These are phyloP conservation scores for Ochropleura plecta DNA, from an alignment of 2,888 invertebrate genomes.

Conservation along the genomic window DNA sequence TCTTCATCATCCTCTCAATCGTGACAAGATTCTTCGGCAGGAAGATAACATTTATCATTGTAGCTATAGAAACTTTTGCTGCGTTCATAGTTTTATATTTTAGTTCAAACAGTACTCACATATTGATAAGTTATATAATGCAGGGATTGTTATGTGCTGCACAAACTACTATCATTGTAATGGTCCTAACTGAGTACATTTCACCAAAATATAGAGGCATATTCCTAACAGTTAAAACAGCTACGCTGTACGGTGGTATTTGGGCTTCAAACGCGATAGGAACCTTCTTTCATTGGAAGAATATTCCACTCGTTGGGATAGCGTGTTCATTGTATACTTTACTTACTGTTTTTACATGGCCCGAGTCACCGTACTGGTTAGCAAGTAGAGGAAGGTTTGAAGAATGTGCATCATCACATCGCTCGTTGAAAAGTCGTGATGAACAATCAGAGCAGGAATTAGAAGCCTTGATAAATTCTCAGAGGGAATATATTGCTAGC, in stretches of 20 bases:
- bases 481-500: conserved; percentile 62
- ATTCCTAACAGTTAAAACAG: conserved; percentile 68
- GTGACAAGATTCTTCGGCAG: conserved; percentile 61
- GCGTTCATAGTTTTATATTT: conserved; percentile 63
- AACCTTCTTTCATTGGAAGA: conserved; percentile 69
- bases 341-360: conserved; percentile 48
- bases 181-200: conserved; percentile 69
- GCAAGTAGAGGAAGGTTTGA: conserved; percentile 71
- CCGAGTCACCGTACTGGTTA: conserved; percentile 72
- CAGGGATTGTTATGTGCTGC: conserved; percentile 46
- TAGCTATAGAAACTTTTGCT: conserved; percentile 36
- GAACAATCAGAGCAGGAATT: conserved; percentile 71
- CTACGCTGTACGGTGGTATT: conserved; percentile 68
- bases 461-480: conserved; percentile 63
- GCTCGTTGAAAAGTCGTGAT: conserved; percentile 71
- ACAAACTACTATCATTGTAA: conserved; percentile 37
- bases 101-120: conserved; percentile 61
- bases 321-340: conserved; percentile 54
- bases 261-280: conserved; percentile 71
- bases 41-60: conserved; percentile 58
- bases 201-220: conserved; percentile 70
- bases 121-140: conserved; percentile 64
- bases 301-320: conserved; percentile 64
- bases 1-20: conserved; percentile 61
- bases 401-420: conserved; percentile 70